Evolutionary conservation across 2,113 vertebrate species (phyloP).

Genomic region (Neopipo cinnamomea): DNA sequence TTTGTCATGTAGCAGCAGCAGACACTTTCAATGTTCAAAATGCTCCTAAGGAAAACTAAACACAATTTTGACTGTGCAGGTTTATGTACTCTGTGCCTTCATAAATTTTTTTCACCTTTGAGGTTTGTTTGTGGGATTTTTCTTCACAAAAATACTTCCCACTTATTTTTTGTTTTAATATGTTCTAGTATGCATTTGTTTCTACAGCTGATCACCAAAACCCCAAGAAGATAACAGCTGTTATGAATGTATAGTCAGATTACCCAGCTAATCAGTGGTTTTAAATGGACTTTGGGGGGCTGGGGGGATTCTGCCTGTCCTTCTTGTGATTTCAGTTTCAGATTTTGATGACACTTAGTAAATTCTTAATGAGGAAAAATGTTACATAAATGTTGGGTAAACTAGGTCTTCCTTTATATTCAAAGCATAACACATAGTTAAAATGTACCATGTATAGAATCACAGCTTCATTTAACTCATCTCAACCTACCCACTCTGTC

Average conservation of each 20-base stretch:
- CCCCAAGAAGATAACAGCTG: neutral
- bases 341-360: neutral
- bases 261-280: neutral
- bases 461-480: neutral
- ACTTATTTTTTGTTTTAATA: neutral
- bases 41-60: neutral
- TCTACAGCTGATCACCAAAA: neutral
- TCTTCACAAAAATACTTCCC: neutral
- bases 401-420: neutral
- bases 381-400: neutral
- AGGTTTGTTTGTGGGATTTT: neutral
- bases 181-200: neutral
- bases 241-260: neutral
- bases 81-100: neutral
- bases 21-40: neutral
- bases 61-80: neutral
- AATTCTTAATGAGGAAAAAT: neutral
- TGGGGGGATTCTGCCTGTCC: fast-evolving
- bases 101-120: neutral
- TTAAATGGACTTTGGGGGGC: neutral
- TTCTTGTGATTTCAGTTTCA: neutral
- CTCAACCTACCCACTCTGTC: neutral
- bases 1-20: neutral
- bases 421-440: neutral
- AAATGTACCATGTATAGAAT: neutral